Evolutionary conservation across 2,797 vertebrate species (phyloP).

Genomic region (Falco peregrinus): DNA sequence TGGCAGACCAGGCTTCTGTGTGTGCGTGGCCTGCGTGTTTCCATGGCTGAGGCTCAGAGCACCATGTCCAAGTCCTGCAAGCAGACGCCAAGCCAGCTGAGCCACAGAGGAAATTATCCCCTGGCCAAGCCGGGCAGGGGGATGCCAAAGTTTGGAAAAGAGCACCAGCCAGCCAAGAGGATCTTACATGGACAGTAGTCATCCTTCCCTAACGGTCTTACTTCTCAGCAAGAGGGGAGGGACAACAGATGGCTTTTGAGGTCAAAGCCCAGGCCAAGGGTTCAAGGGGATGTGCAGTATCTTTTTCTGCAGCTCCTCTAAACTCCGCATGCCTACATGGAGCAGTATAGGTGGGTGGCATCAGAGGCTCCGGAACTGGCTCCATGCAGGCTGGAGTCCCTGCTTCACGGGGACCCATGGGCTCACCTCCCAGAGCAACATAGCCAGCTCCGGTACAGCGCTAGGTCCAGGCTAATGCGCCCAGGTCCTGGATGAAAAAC

Average conservation of each 20-base stretch:
- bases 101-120: slow-evolving; percentile 14
- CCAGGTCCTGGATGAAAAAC: background rate
- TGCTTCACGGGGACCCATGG: background rate
- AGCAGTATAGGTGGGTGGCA: background rate
- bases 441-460: background rate
- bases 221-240: background rate
- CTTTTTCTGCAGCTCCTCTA: background rate
- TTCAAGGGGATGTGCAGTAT: background rate
- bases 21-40: background rate
- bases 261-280: background rate
- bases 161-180: background rate
- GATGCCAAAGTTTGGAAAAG: slow-evolving; percentile 25
- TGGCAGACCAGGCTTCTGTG: slow-evolving; percentile 4
- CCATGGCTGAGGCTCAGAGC: slow-evolving; percentile 12
- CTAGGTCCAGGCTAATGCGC: background rate
- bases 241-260: background rate
- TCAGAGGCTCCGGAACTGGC: background rate
- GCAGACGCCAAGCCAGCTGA: slow-evolving; percentile 22
- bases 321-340: background rate
- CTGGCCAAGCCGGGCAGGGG: background rate
- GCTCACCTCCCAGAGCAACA: background rate
- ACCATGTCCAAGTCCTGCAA: slow-evolving; percentile 9
- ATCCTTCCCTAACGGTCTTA: background rate
- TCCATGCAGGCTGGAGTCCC: background rate
- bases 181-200: background rate